A percentile compares a stretch with the other conserved stretches of the same genome.
Conservation (phyloP, 2,888 invertebrate genomes). For the Eumacrocentrus americanus region DNA sequence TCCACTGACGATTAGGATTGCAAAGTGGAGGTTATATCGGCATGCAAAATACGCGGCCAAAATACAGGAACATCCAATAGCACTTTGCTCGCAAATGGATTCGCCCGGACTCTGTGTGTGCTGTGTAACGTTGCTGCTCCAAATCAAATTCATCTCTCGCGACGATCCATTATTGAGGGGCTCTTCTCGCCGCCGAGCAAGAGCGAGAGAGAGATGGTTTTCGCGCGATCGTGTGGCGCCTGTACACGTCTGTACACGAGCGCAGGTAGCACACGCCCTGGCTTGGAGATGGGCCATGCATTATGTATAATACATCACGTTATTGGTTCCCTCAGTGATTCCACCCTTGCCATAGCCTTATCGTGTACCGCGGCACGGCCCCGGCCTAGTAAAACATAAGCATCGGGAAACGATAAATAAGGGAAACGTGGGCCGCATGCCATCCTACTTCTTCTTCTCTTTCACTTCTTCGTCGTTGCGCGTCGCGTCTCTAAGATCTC, state of each 20-base stretch:
- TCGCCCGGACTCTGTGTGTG: constrained; percentile 23
- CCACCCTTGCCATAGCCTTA: constrained; percentile 57
- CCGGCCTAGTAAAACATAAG: constrained; percentile 61
- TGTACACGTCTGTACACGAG: constrained; percentile 22
- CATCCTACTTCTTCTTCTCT: constrained; percentile 31
- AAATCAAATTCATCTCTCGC: constrained; percentile 54
- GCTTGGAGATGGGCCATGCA: constrained; percentile 55
- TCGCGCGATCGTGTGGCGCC: constrained; percentile 17
- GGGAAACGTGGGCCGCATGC: constrained; percentile 61
- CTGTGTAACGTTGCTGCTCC: constrained; percentile 18
- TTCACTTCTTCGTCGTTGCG: constrained; percentile 20
- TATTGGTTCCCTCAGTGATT: constrained; percentile 62
- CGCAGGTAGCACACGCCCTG: constrained; percentile 30
- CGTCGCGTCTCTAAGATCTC: constrained; percentile 6
- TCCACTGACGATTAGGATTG: constrained; percentile 6
- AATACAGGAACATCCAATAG: constrained; percentile 25
- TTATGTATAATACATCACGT: constrained; percentile 63
- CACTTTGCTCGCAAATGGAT: constrained; percentile 24
- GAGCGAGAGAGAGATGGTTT: neutral
- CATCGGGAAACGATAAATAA: constrained; percentile 62
- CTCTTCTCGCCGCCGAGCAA: too few relatives aligned
- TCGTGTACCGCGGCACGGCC: constrained; percentile 54
- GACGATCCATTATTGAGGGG: constrained; percentile 53
- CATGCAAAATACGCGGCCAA: constrained; percentile 11
- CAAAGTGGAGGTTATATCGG: constrained; percentile 7